A percentile compares a stretch with the other conserved stretches of the same genome.
phyloP scores from a whole-genome alignment of 2,797 vertebrate species.

The Brachymystax lenok region DNA sequence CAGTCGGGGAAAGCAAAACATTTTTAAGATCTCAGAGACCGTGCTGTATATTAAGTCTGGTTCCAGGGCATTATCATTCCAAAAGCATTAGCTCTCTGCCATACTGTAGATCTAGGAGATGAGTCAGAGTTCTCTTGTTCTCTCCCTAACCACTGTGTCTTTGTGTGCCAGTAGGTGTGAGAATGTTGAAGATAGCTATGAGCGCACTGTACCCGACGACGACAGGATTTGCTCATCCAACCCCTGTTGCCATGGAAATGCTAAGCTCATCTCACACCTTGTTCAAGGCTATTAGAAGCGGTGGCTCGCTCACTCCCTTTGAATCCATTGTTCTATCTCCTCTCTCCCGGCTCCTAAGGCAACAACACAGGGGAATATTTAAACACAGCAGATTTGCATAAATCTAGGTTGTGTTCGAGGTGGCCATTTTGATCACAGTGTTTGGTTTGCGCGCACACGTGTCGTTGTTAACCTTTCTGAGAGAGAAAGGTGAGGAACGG shows the following conservation, averaged over 20 bases:
- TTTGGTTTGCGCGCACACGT: neutral
- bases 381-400: neutral
- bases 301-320: neutral
- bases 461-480: neutral
- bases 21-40: neutral
- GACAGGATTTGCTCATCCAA: slow-evolving; percentile 11
- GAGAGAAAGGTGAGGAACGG: neutral
- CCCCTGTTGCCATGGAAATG: slow-evolving; percentile 12
- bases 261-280: slow-evolving; percentile 7
- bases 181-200: neutral
- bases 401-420: neutral
- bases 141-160: neutral
- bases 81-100: neutral
- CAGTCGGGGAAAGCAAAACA: neutral
- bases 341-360: neutral
- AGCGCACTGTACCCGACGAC: neutral
- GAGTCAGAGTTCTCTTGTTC: neutral
- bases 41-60: neutral
- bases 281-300: neutral
- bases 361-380: neutral
- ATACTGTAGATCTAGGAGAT: neutral
- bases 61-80: neutral
- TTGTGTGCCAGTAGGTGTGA: neutral
- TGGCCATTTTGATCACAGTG: neutral
- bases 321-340: neutral